Evolutionary conservation across 35 echinoderm and acorn worm genomes (phyloP), one percentile per base, ranked within the genome.

Genomic region (Eucidaris tribuloides): DNA sequence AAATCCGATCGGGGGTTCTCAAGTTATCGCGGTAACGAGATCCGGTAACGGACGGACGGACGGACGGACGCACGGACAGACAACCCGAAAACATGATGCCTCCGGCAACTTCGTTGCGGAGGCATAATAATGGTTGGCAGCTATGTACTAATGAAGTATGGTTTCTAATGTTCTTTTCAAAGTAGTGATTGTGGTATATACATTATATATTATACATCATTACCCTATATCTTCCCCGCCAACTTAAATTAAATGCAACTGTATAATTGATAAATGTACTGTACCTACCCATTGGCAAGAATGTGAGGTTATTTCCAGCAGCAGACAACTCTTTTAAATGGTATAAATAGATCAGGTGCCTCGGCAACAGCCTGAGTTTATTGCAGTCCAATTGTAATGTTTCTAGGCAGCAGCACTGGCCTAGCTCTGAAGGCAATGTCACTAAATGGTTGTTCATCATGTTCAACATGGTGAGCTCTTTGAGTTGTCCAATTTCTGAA

Each of bases 401-500:
- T 29, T 81, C 42, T 0, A 92, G 49, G n/a, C 58, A 77, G 2
- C 9, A 19, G 18, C 89, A 92, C 18, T 61, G 35, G 29, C 78
- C 28, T 0, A 92, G 79, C 52, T 92, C 89, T 38, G 44, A 25
- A 7, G 89, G 89, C 2, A 92, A 34, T 22, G 27, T 39, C n/a
- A 17, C 79, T 3, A 92, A 62, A 20, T 76, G 39, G 41, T 92
- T 92, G 46, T 74, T 43, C 42, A 65, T 86, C 19, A 71, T 19
- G 23, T 80, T 65, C 5, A 92, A 40, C n/a, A 70, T 45, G 3
- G 54, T 23, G 28, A 92, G 65, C 9, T 54, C 22, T 28, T 71
- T 85, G 36, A 92, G 59, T 3, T 86, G 46, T 20, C 89, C 89
- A 76, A 92, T 85, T 71, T 86, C 89, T 92, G 65, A 52, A 19